A percentile compares a stretch with the other conserved stretches of the same genome.
phyloP scores from a whole-genome alignment of 2,888 invertebrate species.

The Zaprionus bogoriensis region DNA sequence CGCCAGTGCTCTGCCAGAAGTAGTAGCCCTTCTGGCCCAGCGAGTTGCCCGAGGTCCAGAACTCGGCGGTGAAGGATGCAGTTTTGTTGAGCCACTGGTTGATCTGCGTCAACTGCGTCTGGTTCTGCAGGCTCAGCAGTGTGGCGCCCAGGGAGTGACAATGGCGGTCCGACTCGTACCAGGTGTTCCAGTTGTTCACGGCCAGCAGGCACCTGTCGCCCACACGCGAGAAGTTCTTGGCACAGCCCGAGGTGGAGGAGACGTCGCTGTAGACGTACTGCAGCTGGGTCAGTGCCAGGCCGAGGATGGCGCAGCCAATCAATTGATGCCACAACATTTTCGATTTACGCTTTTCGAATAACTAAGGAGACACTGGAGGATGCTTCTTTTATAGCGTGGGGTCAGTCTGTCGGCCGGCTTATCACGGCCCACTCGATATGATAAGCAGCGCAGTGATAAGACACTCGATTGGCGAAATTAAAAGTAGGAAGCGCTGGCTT shows the following conservation, averaged over 20 bases:
- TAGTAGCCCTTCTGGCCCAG: constrained; percentile 33
- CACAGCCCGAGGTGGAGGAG: constrained; percentile 14
- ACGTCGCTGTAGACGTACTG: neutral
- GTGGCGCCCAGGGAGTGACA: constrained; percentile 36
- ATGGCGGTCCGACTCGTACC: constrained; percentile 59
- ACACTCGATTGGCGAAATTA: neutral
- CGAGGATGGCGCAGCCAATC: constrained; percentile 3
- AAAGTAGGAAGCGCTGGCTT: neutral
- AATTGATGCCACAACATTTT: constrained; percentile 23
- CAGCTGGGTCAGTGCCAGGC: constrained; percentile 11
- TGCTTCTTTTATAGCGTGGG: neutral
- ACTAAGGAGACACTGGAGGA: neutral
- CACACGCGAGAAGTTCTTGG: constrained; percentile 28
- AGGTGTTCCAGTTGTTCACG: constrained; percentile 6
- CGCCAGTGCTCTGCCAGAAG: constrained; percentile 54
- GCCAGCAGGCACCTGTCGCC: constrained; percentile 43
- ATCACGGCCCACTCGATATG: neutral
- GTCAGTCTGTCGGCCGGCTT: neutral
- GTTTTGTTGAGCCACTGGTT: constrained; percentile 18
- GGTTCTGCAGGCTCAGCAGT: constrained; percentile 43
- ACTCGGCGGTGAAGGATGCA: neutral
- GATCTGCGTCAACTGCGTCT: constrained; percentile 25
- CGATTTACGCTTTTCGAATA: neutral
- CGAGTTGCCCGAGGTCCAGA: constrained; percentile 59
- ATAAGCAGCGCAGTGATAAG: neutral